Percentiles rank a stretch among this genome's conserved stretches.
These are phyloP conservation scores for Todiramphus saurophagus DNA, from an alignment of 2,113 vertebrate species.

Conservation along the genomic window DNA sequence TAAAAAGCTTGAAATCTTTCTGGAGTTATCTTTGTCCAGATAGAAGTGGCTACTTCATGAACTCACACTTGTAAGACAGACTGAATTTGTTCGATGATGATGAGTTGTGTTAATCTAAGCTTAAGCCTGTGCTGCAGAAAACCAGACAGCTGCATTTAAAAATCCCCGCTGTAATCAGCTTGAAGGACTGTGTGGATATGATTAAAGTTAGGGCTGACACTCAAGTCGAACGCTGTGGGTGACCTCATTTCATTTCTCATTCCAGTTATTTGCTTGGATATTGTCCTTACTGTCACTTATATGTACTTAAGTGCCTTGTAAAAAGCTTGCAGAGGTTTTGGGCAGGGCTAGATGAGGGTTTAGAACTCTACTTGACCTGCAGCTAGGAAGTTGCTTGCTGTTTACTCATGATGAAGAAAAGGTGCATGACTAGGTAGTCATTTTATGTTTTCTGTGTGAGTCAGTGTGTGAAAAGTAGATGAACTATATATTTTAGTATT, in stretches of 20 bases:
- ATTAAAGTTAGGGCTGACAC: background rate
- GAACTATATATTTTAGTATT: background rate
- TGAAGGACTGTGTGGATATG: background rate
- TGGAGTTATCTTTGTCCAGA: background rate
- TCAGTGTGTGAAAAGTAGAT: background rate
- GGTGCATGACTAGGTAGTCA: background rate
- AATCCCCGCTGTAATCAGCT: slow-evolving; percentile 31
- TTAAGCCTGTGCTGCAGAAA: background rate
- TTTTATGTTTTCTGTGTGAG: background rate
- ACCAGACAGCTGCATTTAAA: slow-evolving; percentile 6
- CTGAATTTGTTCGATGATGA: background rate
- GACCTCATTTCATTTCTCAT: slow-evolving; percentile 25
- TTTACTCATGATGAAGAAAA: background rate
- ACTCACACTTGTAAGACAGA: background rate
- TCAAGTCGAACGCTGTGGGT: background rate
- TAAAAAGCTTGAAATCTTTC: background rate
- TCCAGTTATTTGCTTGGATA: background rate
- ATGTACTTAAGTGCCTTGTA: background rate
- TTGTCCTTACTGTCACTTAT: background rate
- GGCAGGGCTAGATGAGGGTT: background rate
- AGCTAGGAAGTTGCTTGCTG: background rate
- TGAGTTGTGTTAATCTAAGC: background rate
- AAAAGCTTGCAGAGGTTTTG: background rate
- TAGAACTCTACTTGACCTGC: background rate
- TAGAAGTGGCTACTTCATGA: background rate